Evolutionary conservation across 2,113 vertebrate species (phyloP).

Genomic region (Xiphophorus hellerii): DNA sequence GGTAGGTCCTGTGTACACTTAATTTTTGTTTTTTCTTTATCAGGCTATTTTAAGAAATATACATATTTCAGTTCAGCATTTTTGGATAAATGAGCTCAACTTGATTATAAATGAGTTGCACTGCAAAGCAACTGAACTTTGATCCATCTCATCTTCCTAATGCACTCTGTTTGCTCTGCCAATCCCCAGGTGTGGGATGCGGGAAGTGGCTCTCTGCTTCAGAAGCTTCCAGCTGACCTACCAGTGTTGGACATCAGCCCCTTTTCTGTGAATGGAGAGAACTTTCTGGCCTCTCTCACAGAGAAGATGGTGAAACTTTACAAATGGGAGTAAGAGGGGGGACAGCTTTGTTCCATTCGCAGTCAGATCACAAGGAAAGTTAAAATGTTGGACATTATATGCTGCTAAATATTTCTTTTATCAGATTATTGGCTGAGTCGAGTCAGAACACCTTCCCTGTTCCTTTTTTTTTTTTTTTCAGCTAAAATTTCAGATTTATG

Average conservation of each 20-base stretch:
- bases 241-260: constrained; percentile 92
- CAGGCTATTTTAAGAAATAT: neutral
- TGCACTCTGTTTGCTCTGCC: neutral
- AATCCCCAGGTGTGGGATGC: constrained; percentile 90
- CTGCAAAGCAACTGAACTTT: no score
- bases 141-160: no score
- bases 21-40: no score
- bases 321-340: constrained; percentile 88
- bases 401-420: constrained; percentile 34
- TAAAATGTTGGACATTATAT: neutral
- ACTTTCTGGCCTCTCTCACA: constrained; percentile 89
- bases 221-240: constrained; percentile 88
- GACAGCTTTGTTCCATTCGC: no score
- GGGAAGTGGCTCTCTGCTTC: constrained; percentile 85
- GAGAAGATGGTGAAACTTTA: constrained; percentile 93
- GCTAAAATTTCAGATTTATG: neutral
- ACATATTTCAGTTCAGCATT: no score
- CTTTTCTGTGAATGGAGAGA: constrained; percentile 84
- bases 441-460: neutral
- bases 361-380: neutral
- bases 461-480: neutral
- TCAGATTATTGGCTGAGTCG: neutral
- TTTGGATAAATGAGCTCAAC: no score
- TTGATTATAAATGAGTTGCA: no score
- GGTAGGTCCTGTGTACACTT: constrained; percentile 74